phyloP scores from a whole-genome alignment of 2,797 vertebrate species.

The Ctenopoma multispine region DNA sequence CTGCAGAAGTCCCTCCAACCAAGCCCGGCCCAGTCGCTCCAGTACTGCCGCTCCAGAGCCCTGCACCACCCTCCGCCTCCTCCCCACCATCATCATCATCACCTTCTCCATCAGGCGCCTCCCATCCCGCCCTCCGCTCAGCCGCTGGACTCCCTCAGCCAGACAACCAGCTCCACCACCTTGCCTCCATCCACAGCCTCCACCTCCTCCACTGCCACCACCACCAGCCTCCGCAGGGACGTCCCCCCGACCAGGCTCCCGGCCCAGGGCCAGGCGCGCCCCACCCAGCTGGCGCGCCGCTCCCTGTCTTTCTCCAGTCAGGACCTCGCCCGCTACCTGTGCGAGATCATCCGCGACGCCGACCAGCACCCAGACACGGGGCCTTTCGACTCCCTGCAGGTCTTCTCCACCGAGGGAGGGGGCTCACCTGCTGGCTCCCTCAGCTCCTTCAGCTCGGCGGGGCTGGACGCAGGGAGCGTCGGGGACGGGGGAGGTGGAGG shows the following conservation, averaged over 20 bases:
- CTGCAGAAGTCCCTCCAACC: slow-evolving; percentile 90
- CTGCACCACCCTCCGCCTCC: slow-evolving; percentile 75
- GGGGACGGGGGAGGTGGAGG: slow-evolving; percentile 61
- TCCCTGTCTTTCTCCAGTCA: slow-evolving; percentile 81
- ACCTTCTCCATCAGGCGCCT: slow-evolving; percentile 67
- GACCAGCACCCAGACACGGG: slow-evolving; percentile 80
- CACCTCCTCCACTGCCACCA: slow-evolving; percentile 66
- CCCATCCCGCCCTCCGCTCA: slow-evolving; percentile 42
- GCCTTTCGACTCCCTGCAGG: slow-evolving; percentile 86
- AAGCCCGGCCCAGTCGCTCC: slow-evolving; percentile 86
- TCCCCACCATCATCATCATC: slow-evolving; percentile 65
- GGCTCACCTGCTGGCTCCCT: slow-evolving; percentile 87
- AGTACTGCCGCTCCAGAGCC: slow-evolving; percentile 79
- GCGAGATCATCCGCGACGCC: slow-evolving; percentile 83
- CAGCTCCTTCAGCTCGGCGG: slow-evolving; percentile 87
- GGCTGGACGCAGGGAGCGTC: slow-evolving; percentile 74
- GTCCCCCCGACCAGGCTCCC: slow-evolving; percentile 73
- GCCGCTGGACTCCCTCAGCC: slow-evolving; percentile 66
- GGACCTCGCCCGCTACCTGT: slow-evolving; percentile 85
- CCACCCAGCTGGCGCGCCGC: slow-evolving; percentile 74
- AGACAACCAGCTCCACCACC: slow-evolving; percentile 69
- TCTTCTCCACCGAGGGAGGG: slow-evolving; percentile 89
- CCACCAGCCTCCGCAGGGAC: slow-evolving; percentile 68
- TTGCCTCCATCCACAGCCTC: slow-evolving; percentile 49
- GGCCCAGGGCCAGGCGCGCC: slow-evolving; percentile 78